Evolutionary conservation across 2,888 invertebrate genomes (phyloP), one percentile per base, ranked within the genome.

Genomic region (Flabesymbios commensalis): DNA sequence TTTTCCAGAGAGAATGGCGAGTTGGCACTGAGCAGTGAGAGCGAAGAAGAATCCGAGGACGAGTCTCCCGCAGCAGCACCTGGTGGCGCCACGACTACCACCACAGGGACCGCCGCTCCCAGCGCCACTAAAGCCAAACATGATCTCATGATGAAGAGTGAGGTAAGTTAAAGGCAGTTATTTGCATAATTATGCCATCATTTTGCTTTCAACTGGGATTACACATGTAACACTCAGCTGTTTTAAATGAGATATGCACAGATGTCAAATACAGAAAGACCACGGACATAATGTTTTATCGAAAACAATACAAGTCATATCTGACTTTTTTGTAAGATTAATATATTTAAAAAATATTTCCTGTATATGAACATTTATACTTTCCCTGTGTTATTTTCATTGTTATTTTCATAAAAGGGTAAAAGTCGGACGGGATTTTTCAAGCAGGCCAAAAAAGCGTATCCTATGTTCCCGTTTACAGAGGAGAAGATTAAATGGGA

Each of bases 381-480:
- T 49, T 19, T n/a, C n/a, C 19, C 22, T 19, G 4, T 47, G 28
- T 31, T 57, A 22, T 57, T 52, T 14, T 31, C 26, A 5, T 57
- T 17, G 33, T 57, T 19, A 22, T 51, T 39, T 52, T 17, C 19
- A 2, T 39, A 72, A 42, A 72, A 83, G 80, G 78, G 78, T 4
- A 81, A 81, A 68, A 61, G 73, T 10, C 68, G 79, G 55, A 75
- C 73, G n/a, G 79, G 93, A 57, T 93, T 93, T 77, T 93, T 93
- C 79, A 93, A 93, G 80, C 90, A 85, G 69, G 90, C 89, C 57
- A 92, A 94, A 84, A 91, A 94, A 59, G 92, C 94, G 74, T 92
- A 94, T 82, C 96, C 96, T 0, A 97, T 98, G 93, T 99, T 92
- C 84, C 98, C 97, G 1, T 92, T 90, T 78, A 88, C 90, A 48